phyloP scores from a whole-genome alignment of 1,140 invertebrate species.

The Drosophila persimilis region DNA sequence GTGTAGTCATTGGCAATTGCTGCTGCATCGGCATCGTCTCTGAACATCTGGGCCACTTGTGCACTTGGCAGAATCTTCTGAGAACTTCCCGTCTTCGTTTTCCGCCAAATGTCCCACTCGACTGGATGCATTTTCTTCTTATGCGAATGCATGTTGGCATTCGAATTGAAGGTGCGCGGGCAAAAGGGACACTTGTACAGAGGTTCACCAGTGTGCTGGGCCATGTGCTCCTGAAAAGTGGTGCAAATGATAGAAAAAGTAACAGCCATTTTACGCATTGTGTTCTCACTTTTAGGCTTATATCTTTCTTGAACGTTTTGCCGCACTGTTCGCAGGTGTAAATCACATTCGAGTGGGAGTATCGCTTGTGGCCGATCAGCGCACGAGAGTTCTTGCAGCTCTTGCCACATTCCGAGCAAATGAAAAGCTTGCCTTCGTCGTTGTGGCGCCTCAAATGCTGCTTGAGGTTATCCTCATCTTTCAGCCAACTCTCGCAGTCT shows the following conservation, averaged over 20 bases:
- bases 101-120: slow-evolving; percentile 78
- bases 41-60: slow-evolving; percentile 70
- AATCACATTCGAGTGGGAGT: slow-evolving; percentile 74
- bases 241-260: neutral
- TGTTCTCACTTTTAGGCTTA: slow-evolving; percentile 64
- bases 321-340: slow-evolving; percentile 79
- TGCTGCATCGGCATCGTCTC: slow-evolving; percentile 57
- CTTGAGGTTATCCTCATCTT: slow-evolving; percentile 76
- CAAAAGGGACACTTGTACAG: slow-evolving; percentile 81
- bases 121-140: slow-evolving; percentile 80
- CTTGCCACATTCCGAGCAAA: slow-evolving; percentile 74
- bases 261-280: neutral
- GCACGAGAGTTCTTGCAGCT: slow-evolving; percentile 74
- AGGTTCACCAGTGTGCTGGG: slow-evolving; percentile 76
- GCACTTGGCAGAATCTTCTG: slow-evolving; percentile 69
- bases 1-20: slow-evolving; percentile 63
- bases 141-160: slow-evolving; percentile 82
- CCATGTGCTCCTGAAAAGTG: slow-evolving; percentile 74
- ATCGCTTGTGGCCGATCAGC: slow-evolving; percentile 72
- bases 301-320: slow-evolving; percentile 80
- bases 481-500: slow-evolving; percentile 78
- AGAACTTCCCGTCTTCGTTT: slow-evolving; percentile 74
- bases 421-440: slow-evolving; percentile 65
- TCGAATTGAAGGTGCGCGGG: slow-evolving; percentile 77
- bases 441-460: slow-evolving; percentile 75